These are phyloP conservation scores for Toxostoma redivivum DNA, from an alignment of 2,113 vertebrate genomes.

Conservation along the genomic window DNA sequence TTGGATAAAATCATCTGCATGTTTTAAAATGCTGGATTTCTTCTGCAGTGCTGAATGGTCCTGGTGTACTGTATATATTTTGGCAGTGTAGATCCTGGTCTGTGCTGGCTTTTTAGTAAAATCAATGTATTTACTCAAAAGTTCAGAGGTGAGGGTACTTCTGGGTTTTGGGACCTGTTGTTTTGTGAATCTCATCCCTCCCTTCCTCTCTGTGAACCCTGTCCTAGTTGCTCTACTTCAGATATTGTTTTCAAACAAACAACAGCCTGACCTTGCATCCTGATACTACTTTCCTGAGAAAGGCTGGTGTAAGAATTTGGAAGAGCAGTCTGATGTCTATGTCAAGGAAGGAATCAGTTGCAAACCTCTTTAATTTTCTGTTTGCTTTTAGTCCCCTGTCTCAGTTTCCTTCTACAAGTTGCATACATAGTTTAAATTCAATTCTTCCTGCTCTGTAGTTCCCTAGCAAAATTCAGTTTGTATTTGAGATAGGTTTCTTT, in stretches of 20 bases:
- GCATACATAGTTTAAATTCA: neutral
- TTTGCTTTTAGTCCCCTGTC: neutral
- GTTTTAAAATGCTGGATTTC: neutral
- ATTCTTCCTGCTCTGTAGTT: neutral
- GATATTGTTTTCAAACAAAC: neutral
- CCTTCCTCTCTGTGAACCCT: neutral
- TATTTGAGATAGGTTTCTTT: neutral
- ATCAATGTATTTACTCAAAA: fast-evolving
- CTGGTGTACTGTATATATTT: neutral
- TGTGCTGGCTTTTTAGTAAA: neutral
- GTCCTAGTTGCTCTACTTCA: neutral
- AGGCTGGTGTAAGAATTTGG: neutral
- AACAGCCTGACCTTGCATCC: neutral
- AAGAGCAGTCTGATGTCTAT: neutral
- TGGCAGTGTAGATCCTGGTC: neutral
- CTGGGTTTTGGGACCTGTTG: neutral
- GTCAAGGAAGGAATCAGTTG: neutral
- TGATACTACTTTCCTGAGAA: neutral
- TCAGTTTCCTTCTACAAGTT: neutral
- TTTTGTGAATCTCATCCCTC: neutral
- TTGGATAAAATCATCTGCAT: neutral
- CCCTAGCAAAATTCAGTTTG: neutral
- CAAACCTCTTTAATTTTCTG: neutral
- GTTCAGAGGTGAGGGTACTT: neutral
- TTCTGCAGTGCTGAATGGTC: neutral